Evolutionary conservation across 2,797 vertebrate species (phyloP).

Genomic region (Lycodopsis pacificus): DNA sequence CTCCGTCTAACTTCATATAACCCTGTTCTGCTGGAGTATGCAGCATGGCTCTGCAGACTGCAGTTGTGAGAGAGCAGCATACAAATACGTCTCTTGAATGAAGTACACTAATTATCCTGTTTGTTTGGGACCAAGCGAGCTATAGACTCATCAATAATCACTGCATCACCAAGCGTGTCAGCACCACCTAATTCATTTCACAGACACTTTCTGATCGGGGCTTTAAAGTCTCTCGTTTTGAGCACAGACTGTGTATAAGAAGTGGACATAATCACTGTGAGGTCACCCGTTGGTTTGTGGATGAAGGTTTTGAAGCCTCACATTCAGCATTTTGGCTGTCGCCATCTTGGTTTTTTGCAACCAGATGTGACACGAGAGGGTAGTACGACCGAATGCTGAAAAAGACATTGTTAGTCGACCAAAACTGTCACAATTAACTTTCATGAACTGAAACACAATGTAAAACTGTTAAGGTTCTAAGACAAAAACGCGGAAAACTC

Average conservation of each 20-base stretch:
- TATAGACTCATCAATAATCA: background rate
- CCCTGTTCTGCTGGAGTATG: background rate
- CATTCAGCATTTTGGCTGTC: background rate
- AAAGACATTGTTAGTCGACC: too few relatives aligned
- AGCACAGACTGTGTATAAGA: background rate
- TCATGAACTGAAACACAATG: too few relatives aligned
- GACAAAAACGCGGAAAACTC: too few relatives aligned
- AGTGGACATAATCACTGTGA: background rate
- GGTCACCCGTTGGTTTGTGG: background rate
- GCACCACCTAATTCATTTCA: background rate
- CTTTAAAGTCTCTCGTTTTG: background rate
- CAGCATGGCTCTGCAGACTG: background rate
- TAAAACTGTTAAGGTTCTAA: too few relatives aligned
- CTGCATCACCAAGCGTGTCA: background rate
- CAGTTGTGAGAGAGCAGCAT: background rate
- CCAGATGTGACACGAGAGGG: too few relatives aligned
- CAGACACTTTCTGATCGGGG: too few relatives aligned
- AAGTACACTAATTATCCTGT: background rate
- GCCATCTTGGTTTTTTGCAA: background rate
- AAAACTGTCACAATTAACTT: too few relatives aligned
- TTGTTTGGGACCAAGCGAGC: background rate
- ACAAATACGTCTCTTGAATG: background rate
- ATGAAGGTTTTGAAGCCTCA: background rate
- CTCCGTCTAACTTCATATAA: background rate
- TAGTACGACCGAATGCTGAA: too few relatives aligned